These are phyloP conservation scores for Pagrus major DNA, from an alignment of 2,113 vertebrate species.

Conservation along the genomic window DNA sequence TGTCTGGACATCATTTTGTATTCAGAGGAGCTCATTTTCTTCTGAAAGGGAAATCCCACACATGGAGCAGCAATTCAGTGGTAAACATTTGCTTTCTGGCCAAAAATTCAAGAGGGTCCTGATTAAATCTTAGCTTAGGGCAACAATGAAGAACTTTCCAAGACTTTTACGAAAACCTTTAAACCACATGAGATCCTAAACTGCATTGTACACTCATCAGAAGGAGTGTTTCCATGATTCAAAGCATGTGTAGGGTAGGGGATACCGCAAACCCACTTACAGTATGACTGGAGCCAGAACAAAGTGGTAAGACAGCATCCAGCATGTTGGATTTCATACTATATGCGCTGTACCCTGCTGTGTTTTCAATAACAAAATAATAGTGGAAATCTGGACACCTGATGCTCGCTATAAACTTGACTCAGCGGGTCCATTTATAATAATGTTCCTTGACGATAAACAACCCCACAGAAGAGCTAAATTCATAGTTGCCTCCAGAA, in stretches of 20 bases:
- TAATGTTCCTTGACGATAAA: slow-evolving; percentile 62
- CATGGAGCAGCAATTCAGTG: slow-evolving; percentile 14
- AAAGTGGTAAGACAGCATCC: slow-evolving; percentile 14
- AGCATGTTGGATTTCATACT: slow-evolving; percentile 25
- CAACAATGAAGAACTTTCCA: slow-evolving; percentile 51
- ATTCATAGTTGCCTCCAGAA: slow-evolving; percentile 42
- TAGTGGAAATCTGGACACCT: slow-evolving; percentile 47
- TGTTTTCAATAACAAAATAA: slow-evolving; percentile 54
- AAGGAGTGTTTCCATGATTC: slow-evolving; percentile 49
- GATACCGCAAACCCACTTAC: slow-evolving; percentile 40
- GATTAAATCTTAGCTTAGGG: slow-evolving; percentile 50
- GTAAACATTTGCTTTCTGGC: slow-evolving; percentile 23
- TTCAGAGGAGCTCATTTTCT: slow-evolving; percentile 3
- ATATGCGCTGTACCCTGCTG: slow-evolving; percentile 29
- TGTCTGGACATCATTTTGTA: neutral
- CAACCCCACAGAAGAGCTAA: slow-evolving; percentile 31
- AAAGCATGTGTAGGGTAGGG: slow-evolving; percentile 52
- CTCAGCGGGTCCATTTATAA: slow-evolving; percentile 58
- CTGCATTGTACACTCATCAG: slow-evolving; percentile 44
- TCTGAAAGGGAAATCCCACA: slow-evolving; percentile 13
- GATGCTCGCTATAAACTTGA: slow-evolving; percentile 37
- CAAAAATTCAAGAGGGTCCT: slow-evolving; percentile 31
- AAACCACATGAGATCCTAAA: slow-evolving; percentile 54
- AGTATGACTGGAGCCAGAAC: slow-evolving; percentile 33
- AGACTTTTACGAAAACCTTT: slow-evolving; percentile 47